Conservation (phyloP, 2,888 invertebrate species). For the Bhutanitis thaidina region DNA sequence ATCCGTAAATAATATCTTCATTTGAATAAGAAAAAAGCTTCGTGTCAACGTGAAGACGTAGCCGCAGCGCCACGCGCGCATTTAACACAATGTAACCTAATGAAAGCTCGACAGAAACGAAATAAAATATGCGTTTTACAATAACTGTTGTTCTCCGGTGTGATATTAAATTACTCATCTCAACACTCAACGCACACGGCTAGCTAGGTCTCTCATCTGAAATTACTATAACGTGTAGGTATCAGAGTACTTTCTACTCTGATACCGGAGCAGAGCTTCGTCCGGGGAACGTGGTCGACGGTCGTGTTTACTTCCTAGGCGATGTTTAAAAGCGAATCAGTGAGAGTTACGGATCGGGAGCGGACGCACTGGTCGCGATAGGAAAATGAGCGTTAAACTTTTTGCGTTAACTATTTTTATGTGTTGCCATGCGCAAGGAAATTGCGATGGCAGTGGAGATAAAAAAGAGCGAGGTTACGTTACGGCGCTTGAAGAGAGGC, state of each 20-base stretch:
- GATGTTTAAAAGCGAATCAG: conserved; percentile 28
- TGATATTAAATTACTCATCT: too few relatives aligned
- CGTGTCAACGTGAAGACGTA: too few relatives aligned
- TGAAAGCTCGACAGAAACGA: too few relatives aligned
- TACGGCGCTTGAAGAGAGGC: conserved; percentile 35
- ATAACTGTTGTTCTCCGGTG: too few relatives aligned
- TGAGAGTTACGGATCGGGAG: conserved; percentile 32
- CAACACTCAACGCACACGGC: too few relatives aligned
- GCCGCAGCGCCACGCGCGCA: too few relatives aligned
- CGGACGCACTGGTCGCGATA: conserved; percentile 15
- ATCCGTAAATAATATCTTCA: too few relatives aligned
- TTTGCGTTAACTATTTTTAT: conserved; percentile 29
- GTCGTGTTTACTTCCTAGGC: conserved; percentile 19
- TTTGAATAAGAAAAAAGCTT: too few relatives aligned
- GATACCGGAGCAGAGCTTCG: conserved; percentile 10
- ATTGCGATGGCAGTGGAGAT: background rate
- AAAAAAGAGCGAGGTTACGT: conserved; percentile 21
- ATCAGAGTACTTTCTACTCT: background rate
- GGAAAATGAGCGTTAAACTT: conserved; percentile 28
- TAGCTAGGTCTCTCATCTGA: too few relatives aligned
- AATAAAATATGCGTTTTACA: too few relatives aligned
- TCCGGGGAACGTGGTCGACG: conserved; percentile 8
- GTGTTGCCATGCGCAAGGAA: background rate
- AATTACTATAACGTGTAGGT: too few relatives aligned
- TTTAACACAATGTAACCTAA: too few relatives aligned